Conservation (phyloP, 2,888 invertebrate genomes). For the Campopleginae sp. region DNA sequence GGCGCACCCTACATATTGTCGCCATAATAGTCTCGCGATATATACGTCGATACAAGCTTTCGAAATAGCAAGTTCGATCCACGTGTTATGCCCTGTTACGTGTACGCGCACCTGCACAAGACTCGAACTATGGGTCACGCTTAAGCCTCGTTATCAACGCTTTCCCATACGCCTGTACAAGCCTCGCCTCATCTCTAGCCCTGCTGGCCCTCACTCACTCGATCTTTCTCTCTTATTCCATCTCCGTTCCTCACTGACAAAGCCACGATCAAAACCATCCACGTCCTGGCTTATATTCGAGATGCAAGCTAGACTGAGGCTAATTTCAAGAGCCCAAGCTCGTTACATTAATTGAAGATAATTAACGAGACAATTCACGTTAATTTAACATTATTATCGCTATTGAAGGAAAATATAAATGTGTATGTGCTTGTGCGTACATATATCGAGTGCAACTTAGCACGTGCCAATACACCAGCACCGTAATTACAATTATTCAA, state of each 20-base stretch:
- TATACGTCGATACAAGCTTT: conserved; percentile 40
- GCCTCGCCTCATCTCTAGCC: neutral
- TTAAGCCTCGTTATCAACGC: conserved; percentile 78
- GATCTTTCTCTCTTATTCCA: conserved; percentile 7
- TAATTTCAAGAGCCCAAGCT: conserved; percentile 33
- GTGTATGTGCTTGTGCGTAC: neutral
- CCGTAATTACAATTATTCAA: conserved; percentile 44
- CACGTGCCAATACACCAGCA: neutral
- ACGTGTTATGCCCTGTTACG: conserved; percentile 68
- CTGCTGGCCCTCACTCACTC: conserved; percentile 20
- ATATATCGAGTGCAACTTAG: neutral
- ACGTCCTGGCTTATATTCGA: conserved; percentile 35
- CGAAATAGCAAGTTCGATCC: conserved; percentile 53
- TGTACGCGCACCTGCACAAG: conserved; percentile 66
- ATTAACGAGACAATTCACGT: conserved; percentile 34
- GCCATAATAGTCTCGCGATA: neutral
- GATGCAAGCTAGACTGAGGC: conserved; percentile 5
- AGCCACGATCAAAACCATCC: conserved; percentile 58
- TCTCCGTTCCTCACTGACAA: conserved; percentile 48
- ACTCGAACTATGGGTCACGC: conserved; percentile 60
- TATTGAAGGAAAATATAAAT: conserved; percentile 17
- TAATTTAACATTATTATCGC: conserved; percentile 38
- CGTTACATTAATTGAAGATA: conserved; percentile 55
- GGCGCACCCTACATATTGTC: neutral
- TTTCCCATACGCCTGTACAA: conserved; percentile 73